Conservation (phyloP, 2,888 invertebrate species). For the Ceraclea dissimilis region DNA sequence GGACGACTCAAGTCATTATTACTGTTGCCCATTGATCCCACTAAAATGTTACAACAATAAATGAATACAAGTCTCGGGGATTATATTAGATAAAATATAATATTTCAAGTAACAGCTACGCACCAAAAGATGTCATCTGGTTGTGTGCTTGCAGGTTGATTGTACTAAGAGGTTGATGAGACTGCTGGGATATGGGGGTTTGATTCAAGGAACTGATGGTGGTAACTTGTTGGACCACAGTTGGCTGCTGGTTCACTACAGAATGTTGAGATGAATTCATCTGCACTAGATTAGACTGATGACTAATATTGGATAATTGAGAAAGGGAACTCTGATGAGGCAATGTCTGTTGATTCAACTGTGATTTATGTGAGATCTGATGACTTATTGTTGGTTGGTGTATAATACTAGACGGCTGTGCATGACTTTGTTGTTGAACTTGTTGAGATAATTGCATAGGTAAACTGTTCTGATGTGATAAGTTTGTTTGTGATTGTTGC, state of each 20-base stretch:
- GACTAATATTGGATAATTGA: background rate
- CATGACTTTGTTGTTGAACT: background rate
- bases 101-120: background rate
- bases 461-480: background rate
- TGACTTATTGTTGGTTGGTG: background rate
- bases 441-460: background rate
- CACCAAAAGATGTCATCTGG: slow-evolving; percentile 18
- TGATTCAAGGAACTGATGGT: background rate
- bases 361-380: background rate
- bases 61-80: background rate
- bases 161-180: slow-evolving; percentile 2
- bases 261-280: background rate
- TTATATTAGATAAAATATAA: background rate
- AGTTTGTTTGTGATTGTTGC: background rate
- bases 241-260: background rate
- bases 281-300: background rate
- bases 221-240: background rate
- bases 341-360: background rate
- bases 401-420: background rate
- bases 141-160: slow-evolving; percentile 18
- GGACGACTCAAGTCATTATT: slow-evolving; percentile 22
- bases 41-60: slow-evolving; percentile 4
- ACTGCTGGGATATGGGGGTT: background rate
- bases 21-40: slow-evolving; percentile 5
- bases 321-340: background rate